A percentile compares a stretch with the other conserved stretches of the same genome.
phyloP scores from a whole-genome alignment of 2,113 vertebrate species.

The Vidua macroura region DNA sequence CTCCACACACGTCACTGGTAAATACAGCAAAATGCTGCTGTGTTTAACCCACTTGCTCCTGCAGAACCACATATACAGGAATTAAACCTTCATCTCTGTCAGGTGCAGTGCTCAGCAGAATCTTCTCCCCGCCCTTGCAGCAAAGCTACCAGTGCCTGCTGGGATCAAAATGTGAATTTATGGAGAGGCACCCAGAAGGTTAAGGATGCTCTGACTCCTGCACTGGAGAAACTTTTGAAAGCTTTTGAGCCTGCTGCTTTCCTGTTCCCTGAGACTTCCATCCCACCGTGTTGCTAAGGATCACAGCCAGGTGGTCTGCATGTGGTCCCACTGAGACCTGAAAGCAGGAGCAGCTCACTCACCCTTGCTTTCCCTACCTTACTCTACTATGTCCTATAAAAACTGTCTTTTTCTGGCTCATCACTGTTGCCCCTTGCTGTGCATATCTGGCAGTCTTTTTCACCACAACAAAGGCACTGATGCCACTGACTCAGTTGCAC shows the following conservation, averaged over 20 bases:
- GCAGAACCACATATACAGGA: neutral
- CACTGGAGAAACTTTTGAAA: neutral
- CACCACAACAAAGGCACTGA: neutral
- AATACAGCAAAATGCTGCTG: neutral
- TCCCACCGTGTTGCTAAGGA: neutral
- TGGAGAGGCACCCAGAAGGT: neutral
- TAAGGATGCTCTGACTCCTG: neutral
- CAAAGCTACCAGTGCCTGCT: neutral
- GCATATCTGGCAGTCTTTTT: neutral
- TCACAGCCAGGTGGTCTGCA: neutral
- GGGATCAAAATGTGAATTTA: neutral
- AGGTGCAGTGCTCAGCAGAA: neutral
- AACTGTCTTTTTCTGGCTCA: neutral
- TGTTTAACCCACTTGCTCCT: neutral
- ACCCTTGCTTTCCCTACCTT: neutral
- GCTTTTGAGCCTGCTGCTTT: neutral
- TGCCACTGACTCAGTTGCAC: no score
- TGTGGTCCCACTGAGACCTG: neutral
- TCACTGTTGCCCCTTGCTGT: rapidly evolving
- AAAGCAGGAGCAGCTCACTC: neutral
- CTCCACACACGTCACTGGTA: neutral
- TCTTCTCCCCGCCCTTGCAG: neutral
- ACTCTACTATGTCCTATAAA: neutral
- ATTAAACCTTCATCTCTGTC: neutral
- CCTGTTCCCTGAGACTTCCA: neutral